Conservation (phyloP, 2,113 vertebrate species). For the Dromas ardeola region DNA sequence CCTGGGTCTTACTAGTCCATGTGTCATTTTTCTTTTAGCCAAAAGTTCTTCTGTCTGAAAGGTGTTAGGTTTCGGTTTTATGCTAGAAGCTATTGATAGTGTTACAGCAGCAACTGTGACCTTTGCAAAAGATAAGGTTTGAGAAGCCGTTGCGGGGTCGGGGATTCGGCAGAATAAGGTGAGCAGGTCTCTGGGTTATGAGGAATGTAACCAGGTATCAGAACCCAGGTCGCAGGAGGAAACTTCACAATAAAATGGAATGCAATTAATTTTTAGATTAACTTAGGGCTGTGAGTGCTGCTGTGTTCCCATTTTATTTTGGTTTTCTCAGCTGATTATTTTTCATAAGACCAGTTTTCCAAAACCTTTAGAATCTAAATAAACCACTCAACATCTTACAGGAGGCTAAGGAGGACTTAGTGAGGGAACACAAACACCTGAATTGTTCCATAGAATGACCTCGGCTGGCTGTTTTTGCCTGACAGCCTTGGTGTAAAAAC, state of each 20-base stretch:
- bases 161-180: neutral
- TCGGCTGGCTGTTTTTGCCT: neutral
- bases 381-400: neutral
- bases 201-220: neutral
- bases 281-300: neutral
- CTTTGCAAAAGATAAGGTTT: neutral
- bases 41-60: neutral
- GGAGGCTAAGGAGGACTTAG: neutral
- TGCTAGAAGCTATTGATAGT: neutral
- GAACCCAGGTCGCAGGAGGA: neutral
- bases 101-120: neutral
- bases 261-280: neutral
- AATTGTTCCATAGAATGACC: neutral
- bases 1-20: neutral
- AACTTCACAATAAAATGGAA: neutral
- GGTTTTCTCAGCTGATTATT: neutral
- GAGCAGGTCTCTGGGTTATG: neutral
- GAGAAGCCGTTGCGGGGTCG: accelerated
- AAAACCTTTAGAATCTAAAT: neutral
- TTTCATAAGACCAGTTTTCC: neutral
- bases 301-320: neutral
- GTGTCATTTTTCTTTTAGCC: neutral
- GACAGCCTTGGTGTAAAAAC: neutral
- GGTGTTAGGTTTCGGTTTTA: neutral
- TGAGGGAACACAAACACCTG: neutral